Conservation (phyloP, 2,113 vertebrate genomes). For the Mastomys natalensis region DNA sequence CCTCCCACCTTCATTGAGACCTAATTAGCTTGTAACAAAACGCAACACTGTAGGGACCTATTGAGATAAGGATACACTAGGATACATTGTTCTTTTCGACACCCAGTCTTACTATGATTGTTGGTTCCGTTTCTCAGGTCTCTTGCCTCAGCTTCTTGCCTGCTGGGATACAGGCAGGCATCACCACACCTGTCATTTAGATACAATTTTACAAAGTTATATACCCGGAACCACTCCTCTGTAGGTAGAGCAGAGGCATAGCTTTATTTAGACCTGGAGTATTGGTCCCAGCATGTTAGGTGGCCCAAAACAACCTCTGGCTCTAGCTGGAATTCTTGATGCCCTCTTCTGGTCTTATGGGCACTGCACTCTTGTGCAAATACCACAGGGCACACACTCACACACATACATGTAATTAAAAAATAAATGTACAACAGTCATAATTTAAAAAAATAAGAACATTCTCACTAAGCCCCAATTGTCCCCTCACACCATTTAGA, state of each 20-base stretch:
- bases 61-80: not conserved
- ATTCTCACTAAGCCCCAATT: not conserved
- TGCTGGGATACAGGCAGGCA: too few species aligned
- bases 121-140: not conserved
- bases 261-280: not conserved
- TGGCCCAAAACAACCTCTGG: not conserved
- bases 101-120: not conserved
- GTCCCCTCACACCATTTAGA: not conserved
- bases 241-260: not conserved
- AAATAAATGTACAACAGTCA: not conserved
- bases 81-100: not conserved
- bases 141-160: not conserved
- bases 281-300: not conserved
- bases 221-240: not conserved
- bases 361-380: not conserved
- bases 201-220: not conserved
- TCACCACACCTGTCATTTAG: not conserved
- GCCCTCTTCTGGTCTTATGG: not conserved
- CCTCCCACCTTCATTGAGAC: not conserved
- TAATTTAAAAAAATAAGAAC: not conserved
- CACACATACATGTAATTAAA: not conserved
- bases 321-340: not conserved
- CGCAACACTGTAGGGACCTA: not conserved
- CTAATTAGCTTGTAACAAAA: not conserved
- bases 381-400: not conserved